A percentile compares a stretch with the other conserved stretches of the same genome.
These are phyloP conservation scores for Epinotia nisella DNA, from an alignment of 2,888 invertebrate genomes.

Conservation along the genomic window DNA sequence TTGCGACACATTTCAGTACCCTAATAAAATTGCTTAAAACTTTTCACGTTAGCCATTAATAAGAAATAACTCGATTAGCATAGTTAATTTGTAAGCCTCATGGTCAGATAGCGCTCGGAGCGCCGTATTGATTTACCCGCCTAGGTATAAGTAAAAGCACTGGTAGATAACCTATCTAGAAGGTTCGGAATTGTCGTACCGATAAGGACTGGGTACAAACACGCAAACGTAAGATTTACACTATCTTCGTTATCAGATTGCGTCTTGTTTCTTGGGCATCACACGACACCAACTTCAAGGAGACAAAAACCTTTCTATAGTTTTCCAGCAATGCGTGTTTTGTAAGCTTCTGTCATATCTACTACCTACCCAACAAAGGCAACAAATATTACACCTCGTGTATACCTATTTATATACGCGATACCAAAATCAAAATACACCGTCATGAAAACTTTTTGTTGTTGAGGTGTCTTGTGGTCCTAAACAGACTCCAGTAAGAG, in stretches of 20 bases:
- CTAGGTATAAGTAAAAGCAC: conserved; percentile 15
- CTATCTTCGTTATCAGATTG: conserved; percentile 51
- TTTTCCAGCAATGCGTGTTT: conserved; percentile 1
- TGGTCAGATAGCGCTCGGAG: conserved; percentile 31
- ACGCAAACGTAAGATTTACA: conserved; percentile 53
- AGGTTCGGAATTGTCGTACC: conserved; percentile 34
- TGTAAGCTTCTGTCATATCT: background rate
- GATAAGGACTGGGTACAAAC: conserved; percentile 40
- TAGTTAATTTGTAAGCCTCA: conserved; percentile 37
- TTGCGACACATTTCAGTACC: background rate
- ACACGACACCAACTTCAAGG: conserved; percentile 32
- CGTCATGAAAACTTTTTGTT: too few species aligned
- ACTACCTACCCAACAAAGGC: background rate
- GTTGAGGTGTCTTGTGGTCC: too few species aligned
- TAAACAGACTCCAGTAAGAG: too few species aligned
- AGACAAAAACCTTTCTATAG: conserved; percentile 6
- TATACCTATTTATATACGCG: too few species aligned
- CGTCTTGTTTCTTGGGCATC: conserved; percentile 45
- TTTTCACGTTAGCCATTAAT: conserved; percentile 28
- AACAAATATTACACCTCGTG: too few species aligned
- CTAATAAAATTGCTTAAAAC: conserved; percentile 1
- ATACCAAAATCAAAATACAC: too few species aligned
- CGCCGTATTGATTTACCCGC: conserved; percentile 38
- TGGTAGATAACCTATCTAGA: conserved; percentile 35
- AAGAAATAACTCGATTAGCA: conserved; percentile 42